Evolutionary conservation across 2,888 invertebrate genomes (phyloP), one percentile per base, ranked within the genome.

Genomic region (Nezara viridula): DNA sequence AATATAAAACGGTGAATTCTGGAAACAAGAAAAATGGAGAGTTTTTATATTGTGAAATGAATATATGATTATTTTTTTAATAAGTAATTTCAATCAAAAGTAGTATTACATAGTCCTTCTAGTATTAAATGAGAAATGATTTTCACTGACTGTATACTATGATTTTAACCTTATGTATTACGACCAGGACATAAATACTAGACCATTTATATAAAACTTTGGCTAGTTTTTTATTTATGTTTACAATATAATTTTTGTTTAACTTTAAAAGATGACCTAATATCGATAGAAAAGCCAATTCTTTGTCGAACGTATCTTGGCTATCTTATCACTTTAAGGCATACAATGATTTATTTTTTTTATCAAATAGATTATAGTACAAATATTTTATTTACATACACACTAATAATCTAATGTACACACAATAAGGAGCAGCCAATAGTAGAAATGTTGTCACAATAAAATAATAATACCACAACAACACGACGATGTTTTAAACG

Each of bases 341-440:
- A 73, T 37, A 37, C 66, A 37, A 37, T 6, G 32, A 73, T 73
- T 73, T 73, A 19, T 37, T 73, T 73, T 27, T 55, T 73, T 73
- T 24, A 73, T 73, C 66, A 21, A 21, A 73, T 73, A 73, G 66
- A 73, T 73, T 73, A 73, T 73, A 19, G 66, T 73, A 37, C 66
- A 73, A 73, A 73, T 73, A 73, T 73, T 73, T 73, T 32, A 73
- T 73, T 37, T 9, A 16, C 21, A 37, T 37, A 73, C 16, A 73
- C 66, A 73, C 66, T 19, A 73, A 73, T 73, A 73, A 37, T 37
- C 66, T 37, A 73, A 73, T 73, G 9, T 37, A 73, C 19, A 73
- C 19, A 73, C 19, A 73, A 73, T 7, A 73, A 73, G 2, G 27
- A 60, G 16, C 14, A 60, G 10, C 27, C 27, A 27, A 60, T 55